phyloP scores from a whole-genome alignment of 2,113 vertebrate species.

The Puffinus mauretanicus region DNA sequence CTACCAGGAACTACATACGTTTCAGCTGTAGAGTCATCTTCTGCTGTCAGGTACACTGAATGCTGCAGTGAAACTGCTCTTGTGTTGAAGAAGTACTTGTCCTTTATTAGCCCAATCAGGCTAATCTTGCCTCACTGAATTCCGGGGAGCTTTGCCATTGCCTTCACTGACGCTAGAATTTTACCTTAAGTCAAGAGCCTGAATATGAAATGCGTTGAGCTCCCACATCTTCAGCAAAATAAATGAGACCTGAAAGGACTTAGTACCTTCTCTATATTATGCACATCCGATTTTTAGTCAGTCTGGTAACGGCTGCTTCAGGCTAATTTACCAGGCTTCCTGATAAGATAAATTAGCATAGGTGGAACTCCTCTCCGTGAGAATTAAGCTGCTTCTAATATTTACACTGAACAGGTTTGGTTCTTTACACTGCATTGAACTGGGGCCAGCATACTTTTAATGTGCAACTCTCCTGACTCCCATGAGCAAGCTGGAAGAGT shows the following conservation, averaged over 20 bases:
- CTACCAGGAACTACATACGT: not conserved
- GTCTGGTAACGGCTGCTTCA: not conserved
- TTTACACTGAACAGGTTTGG: conserved; percentile 1
- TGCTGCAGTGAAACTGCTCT: not conserved
- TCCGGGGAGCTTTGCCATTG: not conserved
- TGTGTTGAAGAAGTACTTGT: not conserved
- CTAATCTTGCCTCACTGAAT: not conserved
- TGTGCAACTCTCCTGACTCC: not conserved
- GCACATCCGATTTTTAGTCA: not conserved
- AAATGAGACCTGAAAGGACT: not conserved
- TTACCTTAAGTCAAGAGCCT: not conserved
- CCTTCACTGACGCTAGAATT: not conserved
- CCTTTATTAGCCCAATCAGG: not conserved
- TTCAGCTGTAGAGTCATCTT: not conserved
- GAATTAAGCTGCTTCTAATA: conserved; percentile 25
- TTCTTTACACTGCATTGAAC: conserved; percentile 1
- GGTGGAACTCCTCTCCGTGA: not conserved
- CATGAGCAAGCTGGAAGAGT: not conserved
- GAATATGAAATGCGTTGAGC: not conserved
- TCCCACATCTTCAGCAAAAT: not conserved
- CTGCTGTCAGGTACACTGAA: not conserved
- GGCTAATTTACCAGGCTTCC: not conserved
- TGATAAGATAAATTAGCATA: not conserved
- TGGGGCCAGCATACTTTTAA: not conserved
- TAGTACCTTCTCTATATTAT: not conserved